phyloP scores from a whole-genome alignment of 2,113 vertebrate genomes.

The Chaetorhynchus papuensis region DNA sequence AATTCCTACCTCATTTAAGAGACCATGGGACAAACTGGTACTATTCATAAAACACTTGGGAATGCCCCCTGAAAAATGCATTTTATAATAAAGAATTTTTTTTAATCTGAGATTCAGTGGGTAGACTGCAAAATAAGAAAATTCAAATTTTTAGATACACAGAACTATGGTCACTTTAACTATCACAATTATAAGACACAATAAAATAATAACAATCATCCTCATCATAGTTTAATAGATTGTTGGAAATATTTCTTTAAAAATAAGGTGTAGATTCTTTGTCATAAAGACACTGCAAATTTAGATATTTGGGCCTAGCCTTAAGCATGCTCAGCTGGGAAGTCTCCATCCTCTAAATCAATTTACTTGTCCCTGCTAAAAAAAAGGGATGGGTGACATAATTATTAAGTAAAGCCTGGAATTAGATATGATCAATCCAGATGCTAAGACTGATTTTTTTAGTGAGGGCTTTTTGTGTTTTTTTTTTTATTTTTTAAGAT shows the following conservation, averaged over 20 bases:
- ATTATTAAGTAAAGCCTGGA: neutral
- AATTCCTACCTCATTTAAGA: neutral
- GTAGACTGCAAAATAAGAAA: neutral
- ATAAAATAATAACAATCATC: neutral
- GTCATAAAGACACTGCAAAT: neutral
- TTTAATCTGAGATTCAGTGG: neutral
- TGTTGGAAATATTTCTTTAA: neutral
- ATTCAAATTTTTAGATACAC: neutral
- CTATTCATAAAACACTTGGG: neutral
- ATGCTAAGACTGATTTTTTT: neutral
- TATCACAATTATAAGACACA: neutral
- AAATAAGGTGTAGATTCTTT: neutral
- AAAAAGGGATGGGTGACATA: neutral
- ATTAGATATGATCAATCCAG: neutral
- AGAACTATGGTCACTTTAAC: neutral
- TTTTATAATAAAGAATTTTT: neutral
- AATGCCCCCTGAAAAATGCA: neutral
- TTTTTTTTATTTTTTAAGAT: neutral
- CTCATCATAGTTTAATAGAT: neutral
- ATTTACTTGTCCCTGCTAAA: neutral
- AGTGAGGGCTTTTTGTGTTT: accelerated
- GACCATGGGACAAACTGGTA: neutral
- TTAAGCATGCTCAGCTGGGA: accelerated
- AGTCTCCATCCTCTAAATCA: neutral
- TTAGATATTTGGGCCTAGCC: neutral